Percentiles rank a stretch among this genome's conserved stretches.
Conservation (phyloP, 1,140 invertebrate species). For the Aphelenchoides avenae region DNA sequence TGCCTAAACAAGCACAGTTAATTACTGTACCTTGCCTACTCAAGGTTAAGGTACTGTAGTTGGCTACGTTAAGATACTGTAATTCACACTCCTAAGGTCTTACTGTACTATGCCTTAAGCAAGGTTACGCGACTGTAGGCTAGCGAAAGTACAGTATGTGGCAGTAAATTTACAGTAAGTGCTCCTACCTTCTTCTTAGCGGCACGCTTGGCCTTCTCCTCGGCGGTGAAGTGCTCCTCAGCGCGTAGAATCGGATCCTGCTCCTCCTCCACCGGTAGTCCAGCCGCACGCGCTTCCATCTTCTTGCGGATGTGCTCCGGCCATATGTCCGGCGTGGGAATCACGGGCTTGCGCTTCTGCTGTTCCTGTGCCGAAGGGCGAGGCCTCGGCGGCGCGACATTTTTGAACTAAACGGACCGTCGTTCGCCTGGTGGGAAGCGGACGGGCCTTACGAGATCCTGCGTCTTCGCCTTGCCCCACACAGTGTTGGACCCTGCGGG, state of each 20-base stretch:
- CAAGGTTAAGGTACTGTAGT: too few relatives aligned
- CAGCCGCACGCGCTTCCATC: conserved; percentile 21
- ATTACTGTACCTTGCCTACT: too few relatives aligned
- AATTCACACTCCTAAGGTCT: too few relatives aligned
- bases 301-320: conserved; percentile 33
- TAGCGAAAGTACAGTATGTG: not conserved
- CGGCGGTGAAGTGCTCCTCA: conserved; percentile 5
- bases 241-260: conserved; percentile 4
- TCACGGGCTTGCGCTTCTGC: conserved; percentile 16
- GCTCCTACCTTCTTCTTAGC: conserved; percentile 32
- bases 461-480: conserved; percentile 9
- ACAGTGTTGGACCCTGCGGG: conserved; percentile 5
- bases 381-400: not conserved
- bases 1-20: too few relatives aligned
- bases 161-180: conserved; percentile 1
- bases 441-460: conserved; percentile 4
- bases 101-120: too few relatives aligned
- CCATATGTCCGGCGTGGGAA: conserved; percentile 34
- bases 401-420: not conserved
- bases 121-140: too few relatives aligned
- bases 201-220: conserved; percentile 32
- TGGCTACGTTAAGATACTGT: too few relatives aligned
- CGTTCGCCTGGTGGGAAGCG: conserved; percentile 1
- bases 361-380: conserved; percentile 1
- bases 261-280: conserved; percentile 16